Percentiles rank a stretch among this genome's conserved stretches.
These are phyloP conservation scores for Microcebus tavaratra DNA, from an alignment of 2,113 vertebrate species.

Conservation along the genomic window DNA sequence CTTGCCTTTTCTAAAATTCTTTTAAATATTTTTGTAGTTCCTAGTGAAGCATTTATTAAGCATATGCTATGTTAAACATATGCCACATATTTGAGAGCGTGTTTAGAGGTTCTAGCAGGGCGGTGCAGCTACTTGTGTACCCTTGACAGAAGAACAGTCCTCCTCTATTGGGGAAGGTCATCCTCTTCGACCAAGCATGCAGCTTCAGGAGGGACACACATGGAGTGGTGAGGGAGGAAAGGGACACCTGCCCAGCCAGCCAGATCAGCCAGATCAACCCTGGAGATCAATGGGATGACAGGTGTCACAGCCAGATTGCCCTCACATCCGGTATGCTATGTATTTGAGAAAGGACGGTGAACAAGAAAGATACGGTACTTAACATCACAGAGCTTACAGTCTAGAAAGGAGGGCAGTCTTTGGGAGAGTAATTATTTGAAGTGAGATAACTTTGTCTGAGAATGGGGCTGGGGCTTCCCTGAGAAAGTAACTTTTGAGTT, in stretches of 20 bases:
- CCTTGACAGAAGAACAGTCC: no score
- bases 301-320: no score
- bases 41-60: not conserved
- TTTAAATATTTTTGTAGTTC: not conserved
- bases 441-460: not conserved
- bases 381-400: not conserved
- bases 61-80: not conserved
- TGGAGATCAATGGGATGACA: no score
- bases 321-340: no score
- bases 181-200: no score
- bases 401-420: not conserved
- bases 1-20: not conserved
- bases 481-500: not conserved
- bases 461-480: not conserved
- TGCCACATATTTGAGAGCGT: not conserved
- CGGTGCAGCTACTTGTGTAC: no score
- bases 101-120: no score
- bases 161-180: no score
- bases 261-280: no score
- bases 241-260: no score
- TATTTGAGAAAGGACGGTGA: not conserved
- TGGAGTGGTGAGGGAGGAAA: no score
- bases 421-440: not conserved
- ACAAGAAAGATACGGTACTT: not conserved
- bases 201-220: no score